phyloP scores from a whole-genome alignment of 2,888 invertebrate genomes.

The Synergus gifuensis region DNA sequence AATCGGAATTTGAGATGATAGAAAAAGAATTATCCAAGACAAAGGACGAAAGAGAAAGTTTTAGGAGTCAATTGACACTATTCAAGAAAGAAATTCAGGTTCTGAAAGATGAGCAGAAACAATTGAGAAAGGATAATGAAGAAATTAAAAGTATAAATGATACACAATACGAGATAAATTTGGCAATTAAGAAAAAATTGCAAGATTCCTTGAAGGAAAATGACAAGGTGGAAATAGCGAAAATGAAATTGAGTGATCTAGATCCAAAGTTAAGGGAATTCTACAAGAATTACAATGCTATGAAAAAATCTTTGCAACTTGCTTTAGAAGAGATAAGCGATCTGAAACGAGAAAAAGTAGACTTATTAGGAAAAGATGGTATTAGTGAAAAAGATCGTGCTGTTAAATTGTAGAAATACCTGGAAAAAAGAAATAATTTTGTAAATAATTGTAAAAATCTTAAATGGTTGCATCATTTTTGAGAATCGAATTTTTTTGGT shows the following conservation, averaged over 20 bases:
- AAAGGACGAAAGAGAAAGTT: background rate
- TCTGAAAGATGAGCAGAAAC: background rate
- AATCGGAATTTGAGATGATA: background rate
- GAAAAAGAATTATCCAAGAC: background rate
- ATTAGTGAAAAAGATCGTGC: background rate
- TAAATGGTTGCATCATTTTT: too few relatives aligned
- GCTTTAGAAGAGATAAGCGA: background rate
- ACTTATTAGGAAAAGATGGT: background rate
- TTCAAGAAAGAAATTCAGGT: background rate
- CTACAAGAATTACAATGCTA: background rate
- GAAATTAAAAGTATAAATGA: constrained; percentile 6
- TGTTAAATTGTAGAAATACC: background rate
- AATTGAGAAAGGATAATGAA: constrained; percentile 9
- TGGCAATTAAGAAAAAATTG: background rate
- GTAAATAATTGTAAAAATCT: background rate
- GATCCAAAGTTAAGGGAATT: constrained; percentile 12
- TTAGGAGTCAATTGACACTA: background rate
- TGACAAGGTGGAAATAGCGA: background rate
- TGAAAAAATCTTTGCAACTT: background rate
- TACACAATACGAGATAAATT: constrained; percentile 10
- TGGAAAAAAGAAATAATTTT: constrained; percentile 1
- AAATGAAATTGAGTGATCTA: background rate
- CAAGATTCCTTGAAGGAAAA: constrained; percentile 12
- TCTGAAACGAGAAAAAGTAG: background rate
- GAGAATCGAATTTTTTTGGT: too few relatives aligned